Conservation (phyloP, 2,888 invertebrate genomes). For the Ganaspis brasiliensis region DNA sequence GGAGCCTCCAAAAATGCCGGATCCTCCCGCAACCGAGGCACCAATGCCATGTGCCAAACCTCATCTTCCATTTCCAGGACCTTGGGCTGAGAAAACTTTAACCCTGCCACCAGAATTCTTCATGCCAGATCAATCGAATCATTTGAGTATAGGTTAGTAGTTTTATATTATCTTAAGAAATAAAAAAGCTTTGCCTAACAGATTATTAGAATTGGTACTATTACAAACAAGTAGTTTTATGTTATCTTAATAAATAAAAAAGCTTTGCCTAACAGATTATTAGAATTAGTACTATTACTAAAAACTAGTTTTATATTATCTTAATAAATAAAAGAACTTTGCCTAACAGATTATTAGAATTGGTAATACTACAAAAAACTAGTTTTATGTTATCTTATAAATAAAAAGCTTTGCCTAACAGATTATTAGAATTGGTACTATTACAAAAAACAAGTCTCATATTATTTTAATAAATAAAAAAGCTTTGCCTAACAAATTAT, state of each 20-base stretch:
- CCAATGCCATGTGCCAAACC: not conserved
- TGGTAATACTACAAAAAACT: too few species aligned
- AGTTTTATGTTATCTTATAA: too few species aligned
- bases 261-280: too few species aligned
- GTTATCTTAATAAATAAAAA: not conserved
- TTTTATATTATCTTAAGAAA: not conserved
- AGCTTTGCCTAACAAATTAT: too few species aligned
- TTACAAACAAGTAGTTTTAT: not conserved
- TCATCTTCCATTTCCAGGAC: not conserved
- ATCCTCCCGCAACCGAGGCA: not conserved
- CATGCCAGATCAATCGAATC: not conserved
- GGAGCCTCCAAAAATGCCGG: not conserved
- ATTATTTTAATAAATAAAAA: not conserved
- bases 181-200: not conserved
- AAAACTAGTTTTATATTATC: too few species aligned
- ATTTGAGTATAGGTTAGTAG: not conserved
- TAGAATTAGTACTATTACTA: too few species aligned
- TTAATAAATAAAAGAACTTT: too few species aligned
- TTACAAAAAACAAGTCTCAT: too few species aligned
- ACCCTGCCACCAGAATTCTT: not conserved
- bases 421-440: too few species aligned
- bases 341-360: too few species aligned
- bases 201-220: too few species aligned
- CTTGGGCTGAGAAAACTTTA: not conserved
- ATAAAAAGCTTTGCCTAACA: too few species aligned